Evolutionary conservation across 1,140 invertebrate genomes (phyloP), one percentile per base, ranked within the genome.

Genomic region (Cherax destructor): DNA sequence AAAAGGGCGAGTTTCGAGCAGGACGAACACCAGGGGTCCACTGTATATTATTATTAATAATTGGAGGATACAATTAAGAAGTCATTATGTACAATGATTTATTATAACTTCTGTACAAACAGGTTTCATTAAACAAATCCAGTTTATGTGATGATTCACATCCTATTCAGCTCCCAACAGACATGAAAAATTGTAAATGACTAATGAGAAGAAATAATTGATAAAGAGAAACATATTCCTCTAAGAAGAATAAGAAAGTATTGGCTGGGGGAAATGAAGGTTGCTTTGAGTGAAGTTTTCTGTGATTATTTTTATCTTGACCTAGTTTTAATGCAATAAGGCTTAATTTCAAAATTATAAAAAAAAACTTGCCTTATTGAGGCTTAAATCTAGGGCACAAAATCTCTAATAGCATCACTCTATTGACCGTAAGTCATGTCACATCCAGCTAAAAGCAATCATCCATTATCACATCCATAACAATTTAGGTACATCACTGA

Each of bases 81-180:
- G 65, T 5, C 49, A 24, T 83, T 90, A 83, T 90, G 88, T 90
- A 90, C 88, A 90, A 90, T 90, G 81, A 90, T 90, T 90, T 90
- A 90, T 90, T 90, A 89, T 89, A 90, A 90, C 88, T 90, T 90
- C 88, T 90, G 88, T 90, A 90, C 88, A 90, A 90, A 90, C 88
- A 90, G 88, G 88, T 83, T 76, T 90, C 74, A 88, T 50, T 90
- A 90, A 90, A 90, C 88, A 90, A 90, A 61, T 90, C 83, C 80
- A 90, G 52, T 90, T 90, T 84, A 56, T 77, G 72, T 77, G 69
- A 90, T 84, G 81, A 90, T 84, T 49, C 80, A 84, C 80, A 90
- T 90, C 83, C 88, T 90, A 49, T 84, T 90, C 88, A 90, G 59
- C 81, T 90, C 80, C 83, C 88, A 90, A 90, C 88, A 90, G 80